Conservation (phyloP, 1,140 invertebrate species). For the Pseudomyrmex concolor region DNA sequence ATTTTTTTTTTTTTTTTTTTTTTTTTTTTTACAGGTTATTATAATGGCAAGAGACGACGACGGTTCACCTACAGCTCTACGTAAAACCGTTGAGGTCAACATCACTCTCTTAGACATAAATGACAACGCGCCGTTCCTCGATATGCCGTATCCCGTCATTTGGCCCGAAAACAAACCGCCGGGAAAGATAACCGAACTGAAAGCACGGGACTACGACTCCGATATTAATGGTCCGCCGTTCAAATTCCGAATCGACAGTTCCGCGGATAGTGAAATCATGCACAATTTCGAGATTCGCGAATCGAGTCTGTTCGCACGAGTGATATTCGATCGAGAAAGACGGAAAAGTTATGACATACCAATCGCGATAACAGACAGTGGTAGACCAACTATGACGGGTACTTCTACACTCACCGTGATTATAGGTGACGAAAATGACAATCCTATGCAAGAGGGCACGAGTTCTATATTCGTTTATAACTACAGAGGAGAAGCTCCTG, state of each 20-base stretch:
- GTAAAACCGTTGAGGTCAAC: constrained; percentile 88
- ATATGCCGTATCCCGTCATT: constrained; percentile 91
- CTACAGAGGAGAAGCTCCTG: constrained; percentile 91
- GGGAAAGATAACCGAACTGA: constrained; percentile 89
- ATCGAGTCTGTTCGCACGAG: constrained; percentile 87
- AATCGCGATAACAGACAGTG: constrained; percentile 94
- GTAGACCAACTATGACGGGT: constrained; percentile 89
- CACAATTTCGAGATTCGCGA: constrained; percentile 89
- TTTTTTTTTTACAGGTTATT: constrained; percentile 87
- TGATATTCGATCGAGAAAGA: constrained; percentile 94
- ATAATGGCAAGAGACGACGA: constrained; percentile 94
- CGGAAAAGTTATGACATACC: constrained; percentile 94
- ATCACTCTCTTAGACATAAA: constrained; percentile 94
- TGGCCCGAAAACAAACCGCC: constrained; percentile 92
- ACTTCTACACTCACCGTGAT: constrained; percentile 93
- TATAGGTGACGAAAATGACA: constrained; percentile 96
- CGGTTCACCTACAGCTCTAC: constrained; percentile 87
- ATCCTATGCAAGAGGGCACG: constrained; percentile 91
- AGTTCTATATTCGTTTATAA: constrained; percentile 97
- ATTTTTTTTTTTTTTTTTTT: neutral
- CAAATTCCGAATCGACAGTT: constrained; percentile 89
- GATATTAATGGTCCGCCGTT: constrained; percentile 93
- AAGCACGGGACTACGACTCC: constrained; percentile 92
- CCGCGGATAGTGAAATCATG: constrained; percentile 88
- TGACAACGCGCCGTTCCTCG: constrained; percentile 94